A percentile compares a stretch with the other conserved stretches of the same genome.
Conservation (phyloP, 1,140 invertebrate species). For the Apis dorsata region DNA sequence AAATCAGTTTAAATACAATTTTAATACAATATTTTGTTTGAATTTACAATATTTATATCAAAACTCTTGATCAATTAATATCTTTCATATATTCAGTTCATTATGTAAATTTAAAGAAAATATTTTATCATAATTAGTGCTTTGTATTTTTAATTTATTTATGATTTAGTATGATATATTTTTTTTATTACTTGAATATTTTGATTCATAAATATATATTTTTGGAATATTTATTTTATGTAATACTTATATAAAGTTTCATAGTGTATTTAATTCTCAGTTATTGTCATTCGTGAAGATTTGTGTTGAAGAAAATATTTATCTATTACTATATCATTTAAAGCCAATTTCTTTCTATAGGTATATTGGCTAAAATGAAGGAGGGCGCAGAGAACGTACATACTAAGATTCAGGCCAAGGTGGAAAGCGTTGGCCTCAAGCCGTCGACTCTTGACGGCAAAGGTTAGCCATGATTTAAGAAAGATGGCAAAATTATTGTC, state of each 20-base stretch:
- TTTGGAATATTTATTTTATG: conserved; percentile 11
- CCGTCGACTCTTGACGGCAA: conserved; percentile 82
- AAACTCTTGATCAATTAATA: conserved; percentile 6
- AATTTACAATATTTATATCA: not conserved
- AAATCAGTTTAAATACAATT: not conserved
- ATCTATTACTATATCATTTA: conserved; percentile 38
- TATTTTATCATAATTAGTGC: not conserved
- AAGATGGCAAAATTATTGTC: conserved; percentile 44
- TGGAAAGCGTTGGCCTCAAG: conserved; percentile 85
- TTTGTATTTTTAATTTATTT: conserved; percentile 3
- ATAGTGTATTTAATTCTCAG: conserved; percentile 14
- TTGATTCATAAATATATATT: not conserved
- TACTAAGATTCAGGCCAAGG: conserved; percentile 96
- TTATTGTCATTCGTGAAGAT: conserved; percentile 41
- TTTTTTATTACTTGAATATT: not conserved
- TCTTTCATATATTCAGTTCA: not conserved
- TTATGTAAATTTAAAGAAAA: not conserved
- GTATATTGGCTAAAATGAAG: conserved; percentile 96
- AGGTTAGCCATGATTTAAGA: conserved; percentile 79
- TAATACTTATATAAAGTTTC: not conserved
- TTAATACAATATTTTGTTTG: not conserved
- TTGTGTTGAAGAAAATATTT: conserved; percentile 10
- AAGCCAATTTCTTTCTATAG: conserved; percentile 81
- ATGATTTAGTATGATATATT: not conserved
- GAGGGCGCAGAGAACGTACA: conserved; percentile 96